phyloP scores from a whole-genome alignment of 2,888 invertebrate species.

The Argyresthia goedartella region DNA sequence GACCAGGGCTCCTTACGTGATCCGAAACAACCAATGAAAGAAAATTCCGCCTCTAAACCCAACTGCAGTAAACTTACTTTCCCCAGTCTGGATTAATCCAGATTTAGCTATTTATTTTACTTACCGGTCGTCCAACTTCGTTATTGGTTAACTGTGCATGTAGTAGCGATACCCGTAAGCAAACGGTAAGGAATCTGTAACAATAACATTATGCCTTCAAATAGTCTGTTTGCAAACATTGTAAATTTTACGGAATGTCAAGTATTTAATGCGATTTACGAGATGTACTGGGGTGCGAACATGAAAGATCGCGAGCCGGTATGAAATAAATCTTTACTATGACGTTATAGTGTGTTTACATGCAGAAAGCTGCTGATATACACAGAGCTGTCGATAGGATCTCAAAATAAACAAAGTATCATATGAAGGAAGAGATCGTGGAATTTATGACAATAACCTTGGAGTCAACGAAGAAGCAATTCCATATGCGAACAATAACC shows the following conservation, averaged over 20 bases:
- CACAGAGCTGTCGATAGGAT: too few relatives aligned
- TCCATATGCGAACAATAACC: too few relatives aligned
- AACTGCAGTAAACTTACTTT: neutral
- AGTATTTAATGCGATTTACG: neutral
- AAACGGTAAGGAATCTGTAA: constrained; percentile 48
- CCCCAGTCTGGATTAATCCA: too few relatives aligned
- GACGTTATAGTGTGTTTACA: too few relatives aligned
- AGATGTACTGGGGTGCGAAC: neutral
- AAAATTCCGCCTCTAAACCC: neutral
- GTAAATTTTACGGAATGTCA: neutral
- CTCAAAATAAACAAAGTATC: too few relatives aligned
- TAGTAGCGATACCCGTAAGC: constrained; percentile 31
- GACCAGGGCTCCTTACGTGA: neutral
- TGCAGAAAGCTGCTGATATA: too few relatives aligned
- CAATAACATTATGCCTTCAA: constrained; percentile 21
- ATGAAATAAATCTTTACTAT: too few relatives aligned
- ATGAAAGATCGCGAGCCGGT: neutral
- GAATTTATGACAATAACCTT: too few relatives aligned
- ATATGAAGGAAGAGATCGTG: too few relatives aligned
- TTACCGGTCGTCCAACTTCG: constrained; percentile 45
- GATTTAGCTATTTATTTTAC: constrained; percentile 16
- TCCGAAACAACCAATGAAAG: too few relatives aligned
- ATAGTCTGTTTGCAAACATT: neutral
- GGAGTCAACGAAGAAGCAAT: too few relatives aligned
- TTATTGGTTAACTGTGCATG: constrained; percentile 41